Base-by-base conservation (phyloP, 2,888 invertebrate species). In the Lepidocyrtoides sp. region DNA sequence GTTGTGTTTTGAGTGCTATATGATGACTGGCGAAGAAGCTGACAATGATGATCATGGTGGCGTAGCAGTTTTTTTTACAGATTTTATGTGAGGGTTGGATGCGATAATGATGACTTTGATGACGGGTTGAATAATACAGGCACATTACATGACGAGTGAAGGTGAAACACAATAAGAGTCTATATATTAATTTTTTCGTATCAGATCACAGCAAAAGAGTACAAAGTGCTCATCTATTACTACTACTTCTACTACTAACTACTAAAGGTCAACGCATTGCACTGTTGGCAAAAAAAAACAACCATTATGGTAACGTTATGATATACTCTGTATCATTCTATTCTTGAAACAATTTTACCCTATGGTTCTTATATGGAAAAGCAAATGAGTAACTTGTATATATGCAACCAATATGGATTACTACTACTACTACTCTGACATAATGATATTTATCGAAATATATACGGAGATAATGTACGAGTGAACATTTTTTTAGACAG, bases 61-160 rank as follows among this genome's bases (percentile, higher is more conserved):
- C 66, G 66, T 72, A 77, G 88, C 88, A 89, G 23, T 90, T 84
- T 79, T 72, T 75, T 41, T 32, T 29, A 72, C 36, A 82, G 54
- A 63, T 75, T 89, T 89, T 84, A 77, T 84, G 89, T 90, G 85
- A 90, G 90, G 85, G 90, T 84, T 90, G 85, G 84, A 85, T 90
- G 77, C 60, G 90, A 85, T 90, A 90, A 90, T 90, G 85, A 90
- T 79, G 90, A 90, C 84, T 90, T 77, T 90, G 90, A 90, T 90
- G 90, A 90, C 90, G 84, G 90, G 90, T 90, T 90, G 90, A 90
- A 90, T 79, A 90, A 90, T 90, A 77, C 90, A 90, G 90, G 84
- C 69, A 85, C 66, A 79, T 90, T 83, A n/a, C n/a, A n/a, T 85
- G 66, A 90, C 85, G 77, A 85, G 84, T 85, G 90, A 90, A 90